Evolutionary conservation across 2,888 invertebrate genomes (phyloP), one percentile per base, ranked within the genome.

Genomic region (Toxonevra muliebris): DNA sequence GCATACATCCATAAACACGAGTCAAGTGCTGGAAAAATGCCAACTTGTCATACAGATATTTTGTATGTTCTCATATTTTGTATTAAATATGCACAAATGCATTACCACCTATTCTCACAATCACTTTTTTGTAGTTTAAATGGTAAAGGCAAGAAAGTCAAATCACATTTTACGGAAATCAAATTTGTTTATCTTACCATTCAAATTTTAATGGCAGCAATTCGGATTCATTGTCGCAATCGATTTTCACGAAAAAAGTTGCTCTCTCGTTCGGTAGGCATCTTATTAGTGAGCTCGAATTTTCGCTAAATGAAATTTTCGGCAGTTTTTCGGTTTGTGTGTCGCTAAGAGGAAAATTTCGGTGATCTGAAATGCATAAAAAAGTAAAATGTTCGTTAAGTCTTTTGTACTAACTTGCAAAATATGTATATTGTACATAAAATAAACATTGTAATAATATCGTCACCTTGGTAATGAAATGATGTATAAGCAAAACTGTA

Each of bases 211-310:
- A 78, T 65, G 85, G 85, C 76, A 85, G 71, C 74, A 83, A 73
- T 59, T 81, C 79, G 52, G 76, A 70, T 41, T 74, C 73, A 55
- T 82, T 83, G 65, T 80, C 79, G 72, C 83, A 82, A 75, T 85
- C 84, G 74, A 85, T 82, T 77, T 85, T 85, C 53, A 85, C 80
- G 72, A 85, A 85, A 70, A 85, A 81, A 65, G 83, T 84, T 53
- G 85, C 85, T 69, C 84, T 79, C 72, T 85, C 84, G 71, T 83
- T 84, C 70, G 83, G 80, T 72, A 82, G 76, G 75, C 85, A 84
- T 70, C 83, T 78, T 68, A 85, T 78, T 17, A 84, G 73, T 70
- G 81, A 79, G 71, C 82, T 84, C 70, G 84, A 85, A 76, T 85
- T 85, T 68, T 85, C 85, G 72, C 82, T 84, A 66, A 85, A 84